Conservation (phyloP, 1,140 invertebrate genomes). For the Anoplophora glabripennis region DNA sequence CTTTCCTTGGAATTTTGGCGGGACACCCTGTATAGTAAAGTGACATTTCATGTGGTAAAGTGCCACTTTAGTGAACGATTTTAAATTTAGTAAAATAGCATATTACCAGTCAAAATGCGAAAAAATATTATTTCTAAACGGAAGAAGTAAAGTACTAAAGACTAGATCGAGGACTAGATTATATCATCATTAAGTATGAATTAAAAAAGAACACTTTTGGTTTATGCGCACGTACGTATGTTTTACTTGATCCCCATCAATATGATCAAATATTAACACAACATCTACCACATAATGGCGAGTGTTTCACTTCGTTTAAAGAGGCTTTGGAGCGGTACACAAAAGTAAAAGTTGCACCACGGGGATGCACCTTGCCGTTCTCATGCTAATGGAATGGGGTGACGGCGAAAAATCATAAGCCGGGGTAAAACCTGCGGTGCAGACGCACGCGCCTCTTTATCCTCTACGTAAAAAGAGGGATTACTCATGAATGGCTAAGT, state of each 20-base stretch:
- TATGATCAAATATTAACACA: conserved; percentile 8
- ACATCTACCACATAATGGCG: not conserved
- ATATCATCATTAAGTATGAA: too few species aligned
- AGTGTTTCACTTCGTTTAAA: conserved; percentile 3
- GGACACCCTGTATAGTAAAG: too few species aligned
- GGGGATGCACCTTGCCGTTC: conserved; percentile 19
- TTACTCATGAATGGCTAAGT: conserved; percentile 41
- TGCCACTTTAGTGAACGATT: too few species aligned
- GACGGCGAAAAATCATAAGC: conserved; percentile 15
- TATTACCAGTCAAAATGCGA: too few species aligned
- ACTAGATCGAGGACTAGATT: too few species aligned
- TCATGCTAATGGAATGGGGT: conserved; percentile 27
- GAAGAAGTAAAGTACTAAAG: too few species aligned
- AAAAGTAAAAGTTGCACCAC: conserved; percentile 18
- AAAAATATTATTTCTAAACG: too few species aligned
- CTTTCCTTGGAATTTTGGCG: too few species aligned
- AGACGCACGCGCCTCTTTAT: conserved; percentile 34
- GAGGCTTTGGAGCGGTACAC: not conserved
- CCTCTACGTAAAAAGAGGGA: conserved; percentile 31
- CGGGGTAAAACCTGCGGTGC: conserved; percentile 17
- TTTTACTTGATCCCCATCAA: not conserved
- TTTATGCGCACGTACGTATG: too few species aligned
- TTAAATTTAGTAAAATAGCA: too few species aligned
- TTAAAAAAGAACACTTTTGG: too few species aligned
- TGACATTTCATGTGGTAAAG: too few species aligned